A percentile compares a stretch with the other conserved stretches of the same genome.
phyloP scores from a whole-genome alignment of 2,888 invertebrate species.

The Parnassius orleans region DNA sequence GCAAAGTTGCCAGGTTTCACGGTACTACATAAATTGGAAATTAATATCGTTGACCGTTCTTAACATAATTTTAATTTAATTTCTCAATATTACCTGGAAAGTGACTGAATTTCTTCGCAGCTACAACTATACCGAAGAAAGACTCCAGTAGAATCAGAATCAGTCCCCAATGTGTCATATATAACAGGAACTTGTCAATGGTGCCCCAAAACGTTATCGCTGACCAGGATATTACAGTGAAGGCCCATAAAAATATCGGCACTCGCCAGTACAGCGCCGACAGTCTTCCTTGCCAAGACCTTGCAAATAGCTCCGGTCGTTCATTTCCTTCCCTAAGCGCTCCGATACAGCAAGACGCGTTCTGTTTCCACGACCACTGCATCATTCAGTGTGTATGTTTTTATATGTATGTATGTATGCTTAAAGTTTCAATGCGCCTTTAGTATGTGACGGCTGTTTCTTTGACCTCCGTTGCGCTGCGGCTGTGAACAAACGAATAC shows the following conservation, averaged over 20 bases:
- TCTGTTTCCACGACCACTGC: constrained; percentile 49
- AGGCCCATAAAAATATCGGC: constrained; percentile 64
- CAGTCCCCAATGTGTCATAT: constrained; percentile 81
- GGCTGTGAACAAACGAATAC: constrained; percentile 34
- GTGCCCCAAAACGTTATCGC: constrained; percentile 65
- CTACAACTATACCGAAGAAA: constrained; percentile 59
- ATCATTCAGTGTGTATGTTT: constrained; percentile 39
- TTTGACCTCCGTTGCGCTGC: constrained; percentile 20
- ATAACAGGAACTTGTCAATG: constrained; percentile 69
- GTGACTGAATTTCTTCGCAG: constrained; percentile 44
- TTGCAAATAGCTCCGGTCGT: constrained; percentile 51
- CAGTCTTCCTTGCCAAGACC: constrained; percentile 49
- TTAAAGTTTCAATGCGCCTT: constrained; percentile 2
- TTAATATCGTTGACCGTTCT: too few species aligned
- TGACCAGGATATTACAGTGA: constrained; percentile 53
- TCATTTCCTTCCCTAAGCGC: constrained; percentile 51
- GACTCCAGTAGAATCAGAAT: constrained; percentile 62
- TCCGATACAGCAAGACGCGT: constrained; percentile 54
- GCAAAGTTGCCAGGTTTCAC: too few species aligned
- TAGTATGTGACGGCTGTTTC: constrained; percentile 1
- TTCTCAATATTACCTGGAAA: constrained; percentile 44
- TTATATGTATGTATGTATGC: not conserved
- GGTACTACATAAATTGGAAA: too few species aligned
- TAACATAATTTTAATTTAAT: too few species aligned
- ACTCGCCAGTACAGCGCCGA: constrained; percentile 67